Conservation (phyloP, 1,140 invertebrate genomes). For the Lepidurus couesii region DNA sequence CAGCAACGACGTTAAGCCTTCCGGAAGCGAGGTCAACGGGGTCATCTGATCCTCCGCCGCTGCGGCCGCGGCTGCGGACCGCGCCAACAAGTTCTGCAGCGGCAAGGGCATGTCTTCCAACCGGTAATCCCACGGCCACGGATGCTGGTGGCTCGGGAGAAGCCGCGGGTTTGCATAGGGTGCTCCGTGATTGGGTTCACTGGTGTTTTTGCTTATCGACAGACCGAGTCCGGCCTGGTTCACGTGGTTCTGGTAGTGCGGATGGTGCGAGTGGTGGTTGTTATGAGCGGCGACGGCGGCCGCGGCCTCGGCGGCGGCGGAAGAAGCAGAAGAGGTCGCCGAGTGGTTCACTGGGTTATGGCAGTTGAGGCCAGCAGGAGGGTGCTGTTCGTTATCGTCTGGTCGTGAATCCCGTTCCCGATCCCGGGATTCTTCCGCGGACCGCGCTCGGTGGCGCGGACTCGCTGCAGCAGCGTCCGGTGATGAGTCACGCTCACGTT, state of each 20-base stretch:
- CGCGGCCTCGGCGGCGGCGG: slow-evolving; percentile 33
- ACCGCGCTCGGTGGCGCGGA: neutral
- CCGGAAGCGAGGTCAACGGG: slow-evolving; percentile 30
- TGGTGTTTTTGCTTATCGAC: slow-evolving; percentile 34
- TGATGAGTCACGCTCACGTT: slow-evolving; percentile 40
- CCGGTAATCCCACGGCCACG: slow-evolving; percentile 28
- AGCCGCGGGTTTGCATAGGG: slow-evolving; percentile 1
- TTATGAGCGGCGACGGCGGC: neutral
- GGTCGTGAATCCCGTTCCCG: neutral
- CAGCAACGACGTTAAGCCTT: slow-evolving; percentile 57
- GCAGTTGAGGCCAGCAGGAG: slow-evolving; percentile 32
- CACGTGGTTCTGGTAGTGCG: neutral
- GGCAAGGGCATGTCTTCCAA: slow-evolving; percentile 22
- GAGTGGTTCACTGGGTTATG: slow-evolving; percentile 27
- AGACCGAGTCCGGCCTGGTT: slow-evolving; percentile 20
- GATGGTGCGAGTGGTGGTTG: neutral
- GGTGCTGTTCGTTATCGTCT: neutral
- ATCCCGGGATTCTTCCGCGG: neutral
- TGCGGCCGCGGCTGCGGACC: slow-evolving; percentile 46
- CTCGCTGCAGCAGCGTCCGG: neutral
- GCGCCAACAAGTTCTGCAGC: slow-evolving; percentile 24
- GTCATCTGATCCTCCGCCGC: slow-evolving; percentile 53
- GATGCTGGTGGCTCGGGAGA: slow-evolving; percentile 32
- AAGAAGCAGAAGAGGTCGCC: slow-evolving; percentile 29
- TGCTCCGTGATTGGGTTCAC: slow-evolving; percentile 36